Evolutionary conservation across 2,797 vertebrate species (phyloP), one percentile per base, ranked within the genome.

Genomic region (Micropoecilia bifurca): DNA sequence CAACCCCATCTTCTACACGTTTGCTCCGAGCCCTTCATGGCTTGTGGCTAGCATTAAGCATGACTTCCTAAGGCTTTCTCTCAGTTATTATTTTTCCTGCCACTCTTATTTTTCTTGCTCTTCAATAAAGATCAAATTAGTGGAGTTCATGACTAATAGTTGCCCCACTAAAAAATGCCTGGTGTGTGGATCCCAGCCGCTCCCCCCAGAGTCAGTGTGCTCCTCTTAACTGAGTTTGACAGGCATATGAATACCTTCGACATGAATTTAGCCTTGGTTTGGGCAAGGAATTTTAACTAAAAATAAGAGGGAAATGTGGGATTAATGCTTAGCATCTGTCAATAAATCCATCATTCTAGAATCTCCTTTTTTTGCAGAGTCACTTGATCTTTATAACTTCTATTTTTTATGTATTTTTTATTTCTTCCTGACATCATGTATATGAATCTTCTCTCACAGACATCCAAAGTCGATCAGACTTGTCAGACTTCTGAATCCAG

Each of bases 401-500:
- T 69, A 33, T 16, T 48, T 79, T 16, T 30, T 9, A 33, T 20
- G 3, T 48, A 46, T 55, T 28, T 12, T 69, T 68, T 14, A 82
- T 82, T 87, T 80, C 80, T 84, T 75, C 48, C 39, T 43, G 77
- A 74, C 47, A 74, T 79, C 36, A 16, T n/a, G 3, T 16, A 45
- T 82, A 36, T 28, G 41, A 71, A 66, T 81, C 84, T 78, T 82
- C 80, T 79, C 80, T 80, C 43, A 80, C 48, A 46, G 43, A 83
- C 85, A 86, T 80, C 80, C 55, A 3, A 47, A 79, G 75, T 47
- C 41, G 75, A 82, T 85, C 78, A 66, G 50, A 36, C 74, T 78
- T 81, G n/a, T 89, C 81, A 76, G 81, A 75, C 47, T 13, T 74
- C 33, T 66, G 73, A 77, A 79, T 87, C 79, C 75, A 74, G 76